Evolutionary conservation across 2,888 invertebrate genomes (phyloP).

Genomic region (Agriotes lineatus): DNA sequence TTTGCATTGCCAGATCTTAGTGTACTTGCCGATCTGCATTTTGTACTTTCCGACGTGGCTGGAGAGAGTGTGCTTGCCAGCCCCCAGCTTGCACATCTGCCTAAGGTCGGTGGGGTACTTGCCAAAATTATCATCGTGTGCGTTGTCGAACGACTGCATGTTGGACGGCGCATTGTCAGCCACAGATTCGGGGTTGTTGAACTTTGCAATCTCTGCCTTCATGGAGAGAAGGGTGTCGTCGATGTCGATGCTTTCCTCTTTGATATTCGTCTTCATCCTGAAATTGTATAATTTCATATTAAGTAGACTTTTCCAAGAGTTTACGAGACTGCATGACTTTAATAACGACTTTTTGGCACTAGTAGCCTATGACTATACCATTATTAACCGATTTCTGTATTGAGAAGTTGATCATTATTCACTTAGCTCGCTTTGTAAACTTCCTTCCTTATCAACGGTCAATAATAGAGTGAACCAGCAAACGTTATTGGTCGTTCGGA

Average conservation of each 20-base stretch:
- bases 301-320: too few species aligned
- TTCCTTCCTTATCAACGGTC: too few species aligned
- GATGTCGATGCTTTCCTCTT: constrained; percentile 55
- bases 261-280: constrained; percentile 51
- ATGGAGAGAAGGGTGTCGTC: constrained; percentile 56
- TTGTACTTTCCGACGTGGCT: constrained; percentile 76
- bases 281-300: too few species aligned
- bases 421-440: too few species aligned
- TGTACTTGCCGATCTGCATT: constrained; percentile 75
- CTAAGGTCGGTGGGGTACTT: constrained; percentile 40
- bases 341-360: too few species aligned
- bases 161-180: constrained; percentile 37
- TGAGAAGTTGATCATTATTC: too few species aligned
- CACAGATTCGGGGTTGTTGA: neutral
- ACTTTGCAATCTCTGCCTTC: constrained; percentile 48
- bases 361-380: too few species aligned
- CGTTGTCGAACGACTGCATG: constrained; percentile 45
- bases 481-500: too few species aligned
- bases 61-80: constrained; percentile 53
- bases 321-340: too few species aligned
- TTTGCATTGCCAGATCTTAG: constrained; percentile 81
- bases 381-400: too few species aligned
- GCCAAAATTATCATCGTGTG: constrained; percentile 32
- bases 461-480: too few species aligned
- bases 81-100: constrained; percentile 36